Evolutionary conservation across 2,888 invertebrate genomes (phyloP).

Genomic region (Caenorhabditis imperialis): DNA sequence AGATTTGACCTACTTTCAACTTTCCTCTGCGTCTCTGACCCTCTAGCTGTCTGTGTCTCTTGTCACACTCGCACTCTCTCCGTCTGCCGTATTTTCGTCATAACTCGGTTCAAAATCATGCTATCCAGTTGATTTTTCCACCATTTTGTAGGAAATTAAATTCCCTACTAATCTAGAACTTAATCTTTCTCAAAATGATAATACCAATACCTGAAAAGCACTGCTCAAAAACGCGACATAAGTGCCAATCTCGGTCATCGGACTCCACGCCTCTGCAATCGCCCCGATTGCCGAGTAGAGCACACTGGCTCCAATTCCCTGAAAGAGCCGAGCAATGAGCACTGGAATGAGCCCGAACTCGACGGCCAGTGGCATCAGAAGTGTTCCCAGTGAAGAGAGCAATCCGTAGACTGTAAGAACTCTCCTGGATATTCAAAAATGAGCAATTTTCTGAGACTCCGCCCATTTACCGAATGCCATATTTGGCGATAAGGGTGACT

Average conservation of each 20-base stretch:
- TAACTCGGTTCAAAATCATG: no score
- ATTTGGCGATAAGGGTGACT: conserved; percentile 33
- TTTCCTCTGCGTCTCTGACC: no score
- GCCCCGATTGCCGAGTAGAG: conserved; percentile 55
- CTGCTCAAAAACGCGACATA: conserved; percentile 56
- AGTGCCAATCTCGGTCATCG: conserved; percentile 44
- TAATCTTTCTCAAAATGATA: no score
- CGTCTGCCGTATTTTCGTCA: no score
- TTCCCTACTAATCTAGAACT: no score
- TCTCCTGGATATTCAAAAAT: conserved; percentile 18
- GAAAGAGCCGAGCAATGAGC: conserved; percentile 28
- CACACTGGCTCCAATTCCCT: conserved; percentile 54
- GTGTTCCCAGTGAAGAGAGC: conserved; percentile 46
- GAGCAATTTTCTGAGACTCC: neutral
- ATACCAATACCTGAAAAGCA: conserved; percentile 58
- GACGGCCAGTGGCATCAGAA: conserved; percentile 56
- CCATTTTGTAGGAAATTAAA: no score
- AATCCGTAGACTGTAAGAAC: conserved; percentile 39
- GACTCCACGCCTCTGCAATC: conserved; percentile 56
- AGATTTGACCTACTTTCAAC: no score
- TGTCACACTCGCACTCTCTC: no score
- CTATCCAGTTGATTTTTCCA: no score
- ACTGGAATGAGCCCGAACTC: conserved; percentile 27
- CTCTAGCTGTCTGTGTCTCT: no score
- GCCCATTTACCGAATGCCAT: conserved; percentile 29